Evolutionary conservation across 2,888 invertebrate genomes (phyloP), one percentile per base, ranked within the genome.

Genomic region (Cetonia aurata): DNA sequence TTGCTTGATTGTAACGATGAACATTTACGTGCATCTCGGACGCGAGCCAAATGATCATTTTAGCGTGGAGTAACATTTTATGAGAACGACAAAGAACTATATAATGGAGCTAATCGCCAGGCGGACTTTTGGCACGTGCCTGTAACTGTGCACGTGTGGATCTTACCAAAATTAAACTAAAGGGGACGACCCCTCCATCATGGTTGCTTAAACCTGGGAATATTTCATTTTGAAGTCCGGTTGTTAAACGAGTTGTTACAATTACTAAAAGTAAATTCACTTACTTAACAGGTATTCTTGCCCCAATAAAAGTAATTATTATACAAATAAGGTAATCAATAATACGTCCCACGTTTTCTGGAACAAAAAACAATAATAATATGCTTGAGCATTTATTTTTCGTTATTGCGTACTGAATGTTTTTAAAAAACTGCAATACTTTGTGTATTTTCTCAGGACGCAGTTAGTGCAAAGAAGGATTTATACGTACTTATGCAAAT

Each of bases 51-150:
- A 53, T 46, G 57, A 67, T 56, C 67, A 48, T 42, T 66, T 48
- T 37, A 56, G 37, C 31, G 25, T 69, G 60, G 31, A 13, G 69
- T 13, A 53, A 71, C 59, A 59, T 46, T 70, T 70, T 62, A 56
- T 33, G 42, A 15, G 65, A 50, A 6, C 67, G 66, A 59, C 59
- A 67, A 71, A 71, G 71, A 75, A 75, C 77, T 76, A n/a, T 76
- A 74, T 78, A 80, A 81, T 80, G 77, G 78, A 80, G 80, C 80
- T 81, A 81, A 81, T 81, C 77, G 77, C 74, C 74, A 76, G 74
- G 79, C 79, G 73, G 80, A 52, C 79, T 79, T 80, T 79, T 71
- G 75, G 76, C 80, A 79, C 80, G 80, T 80, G 80, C 77, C 62
- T 31, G 17, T 67, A 55, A 69, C 71, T 55, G 50, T 55, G 52